Evolutionary conservation across 53 echinoderm and acorn worm species (phyloP).

Genomic region (Arbacia lixula): DNA sequence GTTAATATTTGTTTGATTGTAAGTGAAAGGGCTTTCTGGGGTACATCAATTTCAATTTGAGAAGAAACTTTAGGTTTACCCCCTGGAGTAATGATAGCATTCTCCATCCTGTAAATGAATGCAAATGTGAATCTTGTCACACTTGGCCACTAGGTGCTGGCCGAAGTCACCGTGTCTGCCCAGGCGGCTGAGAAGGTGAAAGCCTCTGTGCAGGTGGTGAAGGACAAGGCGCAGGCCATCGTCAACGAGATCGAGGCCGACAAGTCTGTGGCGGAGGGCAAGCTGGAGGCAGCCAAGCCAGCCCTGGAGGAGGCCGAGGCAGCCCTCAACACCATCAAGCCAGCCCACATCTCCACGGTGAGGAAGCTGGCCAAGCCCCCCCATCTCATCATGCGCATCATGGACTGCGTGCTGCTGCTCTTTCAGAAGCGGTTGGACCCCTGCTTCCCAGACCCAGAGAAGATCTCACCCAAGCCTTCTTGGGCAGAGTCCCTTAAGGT

Average conservation of each 20-base stretch:
- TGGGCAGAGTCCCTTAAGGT: constrained; percentile 98
- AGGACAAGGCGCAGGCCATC: constrained; percentile 95
- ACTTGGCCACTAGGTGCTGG: constrained; percentile 89
- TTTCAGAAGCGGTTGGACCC: constrained; percentile 84
- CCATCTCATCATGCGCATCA: constrained; percentile 99
- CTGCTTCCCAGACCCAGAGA: constrained; percentile 75
- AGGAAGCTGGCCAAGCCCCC: constrained; percentile 97
- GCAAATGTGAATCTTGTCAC: no score
- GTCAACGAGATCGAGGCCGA: constrained; percentile 96
- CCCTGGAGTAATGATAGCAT: no score
- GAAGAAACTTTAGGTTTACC: no score
- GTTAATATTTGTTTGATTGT: no score
- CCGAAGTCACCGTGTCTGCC: constrained; percentile 97
- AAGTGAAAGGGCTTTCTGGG: no score
- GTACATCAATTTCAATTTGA: no score
- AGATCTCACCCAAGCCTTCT: constrained; percentile 86
- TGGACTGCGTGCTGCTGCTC: constrained; percentile 90
- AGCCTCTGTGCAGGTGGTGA: constrained; percentile 90
- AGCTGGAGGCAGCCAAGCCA: constrained; percentile 93
- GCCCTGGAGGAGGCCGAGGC: constrained; percentile 92
- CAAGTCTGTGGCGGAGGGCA: constrained; percentile 81
- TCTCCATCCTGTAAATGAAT: no score
- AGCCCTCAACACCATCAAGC: constrained; percentile 96
- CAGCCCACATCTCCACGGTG: constrained; percentile 96
- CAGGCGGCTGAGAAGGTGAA: constrained; percentile 97